Evolutionary conservation across 2,888 invertebrate species (phyloP).

Genomic region (Palloptera scutellata): DNA sequence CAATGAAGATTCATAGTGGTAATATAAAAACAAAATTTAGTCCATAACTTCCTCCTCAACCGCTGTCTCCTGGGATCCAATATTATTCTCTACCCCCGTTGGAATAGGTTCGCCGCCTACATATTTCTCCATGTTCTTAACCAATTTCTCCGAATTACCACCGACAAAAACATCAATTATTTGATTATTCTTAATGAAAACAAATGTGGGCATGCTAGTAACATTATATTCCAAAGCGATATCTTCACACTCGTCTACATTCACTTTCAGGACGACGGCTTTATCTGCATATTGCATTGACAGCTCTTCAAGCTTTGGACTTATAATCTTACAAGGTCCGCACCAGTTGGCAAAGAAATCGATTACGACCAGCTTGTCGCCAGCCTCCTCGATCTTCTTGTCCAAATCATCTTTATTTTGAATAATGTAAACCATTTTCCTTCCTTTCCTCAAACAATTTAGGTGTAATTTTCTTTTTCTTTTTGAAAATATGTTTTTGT

Average conservation of each 20-base stretch:
- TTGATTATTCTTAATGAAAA: slow-evolving; percentile 78
- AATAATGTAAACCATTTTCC: slow-evolving; percentile 53
- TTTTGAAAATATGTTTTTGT: too few species aligned
- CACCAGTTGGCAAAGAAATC: slow-evolving; percentile 94
- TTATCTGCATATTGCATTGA: slow-evolving; percentile 68
- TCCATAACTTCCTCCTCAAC: slow-evolving; percentile 14
- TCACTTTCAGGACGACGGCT: slow-evolving; percentile 72
- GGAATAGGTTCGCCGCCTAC: slow-evolving; percentile 43
- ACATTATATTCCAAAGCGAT: slow-evolving; percentile 80
- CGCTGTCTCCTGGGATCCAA: slow-evolving; percentile 4
- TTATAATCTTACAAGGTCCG: slow-evolving; percentile 88
- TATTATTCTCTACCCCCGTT: neutral
- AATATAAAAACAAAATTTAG: slow-evolving; percentile 5
- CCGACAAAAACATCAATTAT: slow-evolving; percentile 80
- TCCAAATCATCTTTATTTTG: slow-evolving; percentile 69
- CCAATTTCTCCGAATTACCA: slow-evolving; percentile 78
- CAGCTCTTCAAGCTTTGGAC: slow-evolving; percentile 79
- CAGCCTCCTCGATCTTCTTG: slow-evolving; percentile 74
- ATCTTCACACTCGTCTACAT: slow-evolving; percentile 88
- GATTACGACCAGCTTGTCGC: slow-evolving; percentile 81
- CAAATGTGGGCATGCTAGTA: slow-evolving; percentile 88
- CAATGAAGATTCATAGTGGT: too few species aligned
- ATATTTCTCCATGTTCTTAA: slow-evolving; percentile 69
- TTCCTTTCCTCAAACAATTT: neutral
- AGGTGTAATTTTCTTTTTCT: too few species aligned